Evolutionary conservation across 2,113 vertebrate genomes (phyloP).

Genomic region (Theropithecus gelada): DNA sequence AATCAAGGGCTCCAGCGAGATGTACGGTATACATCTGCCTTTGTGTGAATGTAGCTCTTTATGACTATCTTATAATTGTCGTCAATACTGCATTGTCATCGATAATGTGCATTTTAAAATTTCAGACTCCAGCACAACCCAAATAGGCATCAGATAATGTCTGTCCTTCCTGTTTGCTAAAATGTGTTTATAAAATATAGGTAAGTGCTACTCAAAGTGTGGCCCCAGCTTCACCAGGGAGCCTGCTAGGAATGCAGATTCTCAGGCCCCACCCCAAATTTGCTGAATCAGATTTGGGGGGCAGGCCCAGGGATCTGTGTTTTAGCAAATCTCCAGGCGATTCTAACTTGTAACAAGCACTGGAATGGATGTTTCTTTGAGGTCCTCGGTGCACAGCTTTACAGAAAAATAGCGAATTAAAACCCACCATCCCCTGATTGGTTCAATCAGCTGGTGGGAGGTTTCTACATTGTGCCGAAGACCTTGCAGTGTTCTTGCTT

Average conservation of each 20-base stretch:
- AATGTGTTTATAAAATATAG: background rate
- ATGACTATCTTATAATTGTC: background rate
- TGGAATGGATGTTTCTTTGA: background rate
- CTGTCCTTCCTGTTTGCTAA: background rate
- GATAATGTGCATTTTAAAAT: background rate
- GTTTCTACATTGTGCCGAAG: background rate
- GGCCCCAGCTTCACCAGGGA: background rate
- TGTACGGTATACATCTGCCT: accelerated
- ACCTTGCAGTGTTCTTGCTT: background rate
- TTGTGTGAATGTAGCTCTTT: accelerated
- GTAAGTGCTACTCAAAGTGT: background rate
- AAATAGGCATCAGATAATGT: background rate
- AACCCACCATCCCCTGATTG: background rate
- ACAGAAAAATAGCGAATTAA: background rate
- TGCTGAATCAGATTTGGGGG: background rate
- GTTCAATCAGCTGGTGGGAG: background rate
- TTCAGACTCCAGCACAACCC: background rate
- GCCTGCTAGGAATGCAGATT: background rate
- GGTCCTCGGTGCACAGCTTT: background rate
- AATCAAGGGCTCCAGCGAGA: background rate
- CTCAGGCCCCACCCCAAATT: background rate
- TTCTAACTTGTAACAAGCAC: accelerated
- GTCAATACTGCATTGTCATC: background rate
- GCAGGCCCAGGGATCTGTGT: background rate
- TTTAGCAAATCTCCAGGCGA: background rate